Percentiles rank a stretch among this genome's conserved stretches.
Evolutionary conservation across 2,888 invertebrate species (phyloP).

Genomic region (Apotomis betuletana): DNA sequence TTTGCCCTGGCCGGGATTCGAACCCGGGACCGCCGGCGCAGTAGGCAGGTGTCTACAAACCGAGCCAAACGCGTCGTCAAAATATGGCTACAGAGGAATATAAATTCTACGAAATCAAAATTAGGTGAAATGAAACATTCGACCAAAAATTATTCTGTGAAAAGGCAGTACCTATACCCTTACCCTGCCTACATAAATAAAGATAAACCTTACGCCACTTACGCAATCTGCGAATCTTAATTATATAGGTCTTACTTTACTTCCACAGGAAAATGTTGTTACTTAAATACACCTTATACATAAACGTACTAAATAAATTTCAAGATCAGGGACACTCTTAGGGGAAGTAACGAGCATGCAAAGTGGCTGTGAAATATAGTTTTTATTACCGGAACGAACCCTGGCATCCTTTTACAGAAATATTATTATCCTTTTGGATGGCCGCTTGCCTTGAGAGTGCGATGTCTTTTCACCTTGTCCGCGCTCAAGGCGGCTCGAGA

Average conservation of each 20-base stretch:
- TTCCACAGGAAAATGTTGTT: slow-evolving; percentile 8
- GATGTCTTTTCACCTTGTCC: slow-evolving; percentile 60
- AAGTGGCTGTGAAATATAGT: slow-evolving; percentile 12
- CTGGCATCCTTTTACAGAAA: slow-evolving; percentile 28
- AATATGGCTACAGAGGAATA: too few relatives aligned
- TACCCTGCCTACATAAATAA: too few relatives aligned
- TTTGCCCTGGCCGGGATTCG: too few relatives aligned
- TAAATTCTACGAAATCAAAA: too few relatives aligned
- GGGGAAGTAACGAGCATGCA: slow-evolving; percentile 11
- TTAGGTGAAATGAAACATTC: too few relatives aligned
- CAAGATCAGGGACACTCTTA: slow-evolving; percentile 23
- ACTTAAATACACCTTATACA: neutral
- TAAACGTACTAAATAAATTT: slow-evolving; percentile 5
- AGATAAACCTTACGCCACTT: too few relatives aligned
- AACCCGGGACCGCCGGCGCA: too few relatives aligned
- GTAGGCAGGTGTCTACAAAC: too few relatives aligned
- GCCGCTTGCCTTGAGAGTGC: slow-evolving; percentile 57
- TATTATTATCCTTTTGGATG: slow-evolving; percentile 31
- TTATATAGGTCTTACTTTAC: neutral
- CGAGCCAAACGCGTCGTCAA: too few relatives aligned
- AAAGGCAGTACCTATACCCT: too few relatives aligned
- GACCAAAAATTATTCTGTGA: too few relatives aligned
- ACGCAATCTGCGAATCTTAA: too few relatives aligned
- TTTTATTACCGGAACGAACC: slow-evolving; percentile 29
- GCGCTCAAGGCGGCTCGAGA: slow-evolving; percentile 54